Percentiles rank a stretch among this genome's conserved stretches.
These are phyloP conservation scores for Bombus sibiricus DNA, from an alignment of 1,140 invertebrate genomes.

Conservation along the genomic window DNA sequence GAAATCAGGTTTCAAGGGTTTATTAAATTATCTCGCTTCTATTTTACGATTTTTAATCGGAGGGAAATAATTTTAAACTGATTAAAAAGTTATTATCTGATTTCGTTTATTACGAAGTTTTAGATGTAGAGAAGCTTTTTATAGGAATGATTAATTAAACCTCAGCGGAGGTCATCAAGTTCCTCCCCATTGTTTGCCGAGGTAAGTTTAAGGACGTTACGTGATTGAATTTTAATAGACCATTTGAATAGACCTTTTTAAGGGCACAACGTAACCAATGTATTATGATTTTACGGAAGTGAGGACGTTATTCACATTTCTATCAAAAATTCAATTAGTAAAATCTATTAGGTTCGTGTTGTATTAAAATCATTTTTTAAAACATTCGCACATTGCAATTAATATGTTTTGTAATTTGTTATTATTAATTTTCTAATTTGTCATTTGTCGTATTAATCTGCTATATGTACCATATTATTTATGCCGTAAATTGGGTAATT, in stretches of 20 bases:
- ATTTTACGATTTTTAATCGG: too few species aligned
- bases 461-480: too few species aligned
- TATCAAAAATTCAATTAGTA: too few species aligned
- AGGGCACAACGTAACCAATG: neutral
- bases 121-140: neutral
- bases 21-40: neutral
- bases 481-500: too few species aligned
- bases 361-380: too few species aligned
- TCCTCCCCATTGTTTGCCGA: neutral
- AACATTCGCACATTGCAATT: neutral
- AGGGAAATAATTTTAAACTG: neutral
- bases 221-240: conserved; percentile 28
- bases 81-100: neutral
- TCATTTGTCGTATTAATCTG: too few species aligned
- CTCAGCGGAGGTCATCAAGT: conserved; percentile 13
- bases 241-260: neutral
- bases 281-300: neutral
- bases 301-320: too few species aligned
- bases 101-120: neutral
- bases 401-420: neutral
- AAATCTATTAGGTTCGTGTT: too few species aligned
- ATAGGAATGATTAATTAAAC: conserved; percentile 23
- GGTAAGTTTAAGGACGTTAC: neutral
- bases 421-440: too few species aligned
- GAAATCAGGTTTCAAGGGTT: neutral